phyloP scores from a whole-genome alignment of 2,797 vertebrate species.

The Alcedo atthis region DNA sequence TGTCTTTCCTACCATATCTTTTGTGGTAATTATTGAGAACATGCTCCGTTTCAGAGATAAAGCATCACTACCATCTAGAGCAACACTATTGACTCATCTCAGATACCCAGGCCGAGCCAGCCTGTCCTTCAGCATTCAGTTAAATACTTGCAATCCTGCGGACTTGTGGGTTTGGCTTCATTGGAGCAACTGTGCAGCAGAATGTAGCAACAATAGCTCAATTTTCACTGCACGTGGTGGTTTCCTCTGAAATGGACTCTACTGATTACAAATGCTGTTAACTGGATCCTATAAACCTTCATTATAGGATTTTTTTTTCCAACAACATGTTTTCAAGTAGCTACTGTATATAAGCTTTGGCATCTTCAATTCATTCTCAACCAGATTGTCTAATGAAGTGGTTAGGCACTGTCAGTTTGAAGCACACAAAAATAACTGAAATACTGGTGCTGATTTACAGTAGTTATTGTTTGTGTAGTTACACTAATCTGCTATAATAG shows the following conservation, averaged over 20 bases:
- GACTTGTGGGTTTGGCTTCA: slow-evolving; percentile 36
- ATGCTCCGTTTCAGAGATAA: not conserved
- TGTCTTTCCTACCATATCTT: not conserved
- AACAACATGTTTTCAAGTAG: not conserved
- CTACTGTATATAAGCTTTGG: not conserved
- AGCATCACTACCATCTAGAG: not conserved
- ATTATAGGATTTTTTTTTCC: not conserved
- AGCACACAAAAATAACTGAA: not conserved
- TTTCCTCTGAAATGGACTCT: slow-evolving; percentile 5
- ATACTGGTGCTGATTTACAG: not conserved
- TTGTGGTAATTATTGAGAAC: not conserved
- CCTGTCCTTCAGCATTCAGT: slow-evolving; percentile 24
- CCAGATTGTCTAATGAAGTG: not conserved
- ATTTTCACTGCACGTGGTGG: not conserved
- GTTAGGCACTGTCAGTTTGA: not conserved
- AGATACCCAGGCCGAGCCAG: not conserved
- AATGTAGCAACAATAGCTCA: slow-evolving; percentile 35
- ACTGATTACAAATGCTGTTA: slow-evolving; percentile 13
- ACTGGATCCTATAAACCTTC: not conserved
- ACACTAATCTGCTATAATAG: not conserved
- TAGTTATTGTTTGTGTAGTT: not conserved
- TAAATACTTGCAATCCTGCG: slow-evolving; percentile 28
- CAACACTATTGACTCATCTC: not conserved
- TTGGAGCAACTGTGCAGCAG: not conserved
- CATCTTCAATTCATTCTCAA: not conserved